Percentiles rank a stretch among this genome's conserved stretches.
Conservation (phyloP, 2,888 invertebrate species). For the Apamea monoglypha region DNA sequence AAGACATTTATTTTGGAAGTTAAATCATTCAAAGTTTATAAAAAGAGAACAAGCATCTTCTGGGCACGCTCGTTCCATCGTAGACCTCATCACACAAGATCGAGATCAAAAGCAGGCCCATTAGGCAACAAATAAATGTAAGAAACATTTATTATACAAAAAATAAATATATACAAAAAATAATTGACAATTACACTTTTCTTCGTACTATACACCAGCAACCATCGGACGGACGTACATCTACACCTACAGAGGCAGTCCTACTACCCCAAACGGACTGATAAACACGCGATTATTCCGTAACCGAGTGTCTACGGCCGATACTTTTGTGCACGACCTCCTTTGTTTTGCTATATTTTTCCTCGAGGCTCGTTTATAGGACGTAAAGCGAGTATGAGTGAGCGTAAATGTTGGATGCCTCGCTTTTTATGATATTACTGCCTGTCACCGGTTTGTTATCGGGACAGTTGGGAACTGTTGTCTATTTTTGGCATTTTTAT, state of each 20-base stretch:
- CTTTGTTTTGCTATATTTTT: slow-evolving; percentile 61
- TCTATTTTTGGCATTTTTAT: slow-evolving; percentile 33
- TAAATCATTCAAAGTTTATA: not conserved
- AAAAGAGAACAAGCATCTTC: not conserved
- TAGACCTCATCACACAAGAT: not conserved
- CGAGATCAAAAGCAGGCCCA: not conserved
- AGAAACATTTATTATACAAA: too few relatives aligned
- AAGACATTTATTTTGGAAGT: not conserved
- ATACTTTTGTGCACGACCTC: slow-evolving; percentile 48
- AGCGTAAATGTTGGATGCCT: slow-evolving; percentile 42
- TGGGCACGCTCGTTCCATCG: not conserved
- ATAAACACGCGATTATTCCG: slow-evolving; percentile 61
- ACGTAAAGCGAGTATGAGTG: slow-evolving; percentile 51
- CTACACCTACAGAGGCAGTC: slow-evolving; percentile 19
- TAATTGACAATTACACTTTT: not conserved
- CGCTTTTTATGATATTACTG: slow-evolving; percentile 55
- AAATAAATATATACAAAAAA: not conserved
- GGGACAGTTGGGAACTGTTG: slow-evolving; percentile 10
- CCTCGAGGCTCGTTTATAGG: slow-evolving; percentile 51
- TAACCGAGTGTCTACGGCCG: slow-evolving; percentile 47
- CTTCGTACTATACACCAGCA: not conserved
- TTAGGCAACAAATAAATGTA: not conserved
- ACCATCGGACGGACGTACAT: too few relatives aligned
- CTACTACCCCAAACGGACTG: slow-evolving; percentile 51
- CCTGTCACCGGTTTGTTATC: slow-evolving; percentile 58